These are phyloP conservation scores for Gymnocephalus cernua DNA, from an alignment of 2,113 vertebrate species.

Conservation along the genomic window DNA sequence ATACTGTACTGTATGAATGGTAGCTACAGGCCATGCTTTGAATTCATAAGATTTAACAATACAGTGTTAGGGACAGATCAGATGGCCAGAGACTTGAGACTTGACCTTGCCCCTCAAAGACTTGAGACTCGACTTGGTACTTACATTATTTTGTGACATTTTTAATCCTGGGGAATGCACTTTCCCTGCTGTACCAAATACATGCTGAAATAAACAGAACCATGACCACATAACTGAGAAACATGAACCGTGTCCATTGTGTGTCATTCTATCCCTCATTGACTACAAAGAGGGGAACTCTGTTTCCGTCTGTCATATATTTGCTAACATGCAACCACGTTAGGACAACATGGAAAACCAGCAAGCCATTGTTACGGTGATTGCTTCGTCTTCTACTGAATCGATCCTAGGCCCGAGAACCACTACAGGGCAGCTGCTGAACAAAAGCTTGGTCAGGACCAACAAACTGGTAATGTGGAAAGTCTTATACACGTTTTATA, in stretches of 20 bases:
- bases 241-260: neutral
- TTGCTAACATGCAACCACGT: neutral
- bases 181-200: neutral
- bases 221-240: neutral
- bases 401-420: neutral
- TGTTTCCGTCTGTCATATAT: neutral
- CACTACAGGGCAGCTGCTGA: neutral
- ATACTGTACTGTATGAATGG: too few relatives aligned
- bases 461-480: neutral
- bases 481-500: neutral
- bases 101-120: too few relatives aligned
- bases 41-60: too few relatives aligned
- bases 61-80: too few relatives aligned
- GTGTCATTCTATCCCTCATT: neutral
- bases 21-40: too few relatives aligned
- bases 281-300: slow-evolving; percentile 7
- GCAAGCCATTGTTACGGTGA: neutral
- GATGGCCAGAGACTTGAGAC: too few relatives aligned
- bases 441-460: neutral
- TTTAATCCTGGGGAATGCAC: neutral
- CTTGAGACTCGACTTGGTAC: too few relatives aligned
- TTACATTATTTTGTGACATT: neutral
- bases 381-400: neutral
- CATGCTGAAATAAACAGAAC: neutral
- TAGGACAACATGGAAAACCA: neutral